These are phyloP conservation scores for Diplodus puntazzo DNA, from an alignment of 2,797 vertebrate species.

Conservation along the genomic window DNA sequence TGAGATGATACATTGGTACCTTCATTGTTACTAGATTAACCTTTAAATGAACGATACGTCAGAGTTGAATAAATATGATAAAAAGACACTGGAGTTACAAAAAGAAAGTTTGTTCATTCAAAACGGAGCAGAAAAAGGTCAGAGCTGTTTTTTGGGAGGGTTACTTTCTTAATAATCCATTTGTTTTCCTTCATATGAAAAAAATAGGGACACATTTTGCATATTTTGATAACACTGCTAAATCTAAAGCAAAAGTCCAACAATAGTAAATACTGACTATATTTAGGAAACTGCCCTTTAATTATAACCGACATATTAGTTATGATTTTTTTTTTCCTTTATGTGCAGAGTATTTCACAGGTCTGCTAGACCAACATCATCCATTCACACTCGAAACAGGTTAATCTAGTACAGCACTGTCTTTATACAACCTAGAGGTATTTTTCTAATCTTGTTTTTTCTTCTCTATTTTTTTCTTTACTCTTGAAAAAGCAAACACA, in stretches of 20 bases:
- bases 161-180: constrained; percentile 54
- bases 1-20: constrained; percentile 82
- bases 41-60: constrained; percentile 80
- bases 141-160: constrained; percentile 65
- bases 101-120: constrained; percentile 75
- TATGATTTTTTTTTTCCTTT: constrained; percentile 47
- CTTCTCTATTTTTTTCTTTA: constrained; percentile 44
- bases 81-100: constrained; percentile 83
- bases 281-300: constrained; percentile 74
- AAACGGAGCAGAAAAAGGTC: constrained; percentile 76
- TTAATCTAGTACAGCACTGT: constrained; percentile 75
- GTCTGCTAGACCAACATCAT: constrained; percentile 62
- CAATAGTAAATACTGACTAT: constrained; percentile 83
- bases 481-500: constrained; percentile 69
- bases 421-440: constrained; percentile 79
- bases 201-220: constrained; percentile 71
- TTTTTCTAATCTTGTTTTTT: constrained; percentile 68
- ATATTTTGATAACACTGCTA: constrained; percentile 83
- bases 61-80: constrained; percentile 85
- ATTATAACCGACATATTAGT: constrained; percentile 66
- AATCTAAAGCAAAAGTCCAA: constrained; percentile 80
- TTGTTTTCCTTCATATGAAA: constrained; percentile 72
- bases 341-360: constrained; percentile 63
- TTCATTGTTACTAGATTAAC: constrained; percentile 80
- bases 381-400: constrained; percentile 76